Conservation (phyloP, 2,113 vertebrate species). For the Sinocyclocheilus anshuiensis region DNA sequence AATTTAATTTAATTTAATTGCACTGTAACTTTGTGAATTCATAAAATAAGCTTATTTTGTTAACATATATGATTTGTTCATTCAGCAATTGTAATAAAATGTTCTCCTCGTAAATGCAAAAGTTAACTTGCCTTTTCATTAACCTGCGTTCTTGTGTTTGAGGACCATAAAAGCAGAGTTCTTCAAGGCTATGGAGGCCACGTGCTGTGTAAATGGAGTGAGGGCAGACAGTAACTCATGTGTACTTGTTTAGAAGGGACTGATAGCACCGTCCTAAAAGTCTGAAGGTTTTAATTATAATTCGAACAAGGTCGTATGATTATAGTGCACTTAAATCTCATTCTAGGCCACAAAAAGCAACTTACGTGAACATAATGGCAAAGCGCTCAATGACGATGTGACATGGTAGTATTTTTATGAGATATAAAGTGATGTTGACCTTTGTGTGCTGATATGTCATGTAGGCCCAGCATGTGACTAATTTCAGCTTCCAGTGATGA, state of each 20-base stretch:
- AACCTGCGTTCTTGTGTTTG: neutral
- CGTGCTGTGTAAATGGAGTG: neutral
- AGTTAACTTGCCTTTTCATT: constrained; percentile 28
- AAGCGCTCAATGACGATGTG: neutral
- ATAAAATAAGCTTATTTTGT: neutral
- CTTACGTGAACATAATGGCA: neutral
- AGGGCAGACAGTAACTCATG: constrained; percentile 22
- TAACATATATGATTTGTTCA: neutral
- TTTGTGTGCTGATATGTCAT: neutral
- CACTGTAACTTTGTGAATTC: neutral
- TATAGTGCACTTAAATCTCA: neutral
- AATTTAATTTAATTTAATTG: neutral
- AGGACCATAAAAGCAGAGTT: constrained; percentile 25
- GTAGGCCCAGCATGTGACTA: neutral
- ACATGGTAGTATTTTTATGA: neutral
- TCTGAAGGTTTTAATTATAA: neutral
- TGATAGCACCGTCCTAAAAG: constrained; percentile 24
- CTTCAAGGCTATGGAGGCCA: neutral
- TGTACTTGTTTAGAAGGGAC: constrained; percentile 11
- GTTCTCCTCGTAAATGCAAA: constrained; percentile 34
- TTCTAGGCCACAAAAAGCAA: neutral
- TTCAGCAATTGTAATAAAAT: neutral
- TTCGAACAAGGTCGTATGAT: neutral
- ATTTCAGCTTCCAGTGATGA: neutral
- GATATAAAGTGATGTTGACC: neutral